Base-by-base conservation (phyloP, 2,888 invertebrate genomes). In the Scaptomyza parva region DNA sequence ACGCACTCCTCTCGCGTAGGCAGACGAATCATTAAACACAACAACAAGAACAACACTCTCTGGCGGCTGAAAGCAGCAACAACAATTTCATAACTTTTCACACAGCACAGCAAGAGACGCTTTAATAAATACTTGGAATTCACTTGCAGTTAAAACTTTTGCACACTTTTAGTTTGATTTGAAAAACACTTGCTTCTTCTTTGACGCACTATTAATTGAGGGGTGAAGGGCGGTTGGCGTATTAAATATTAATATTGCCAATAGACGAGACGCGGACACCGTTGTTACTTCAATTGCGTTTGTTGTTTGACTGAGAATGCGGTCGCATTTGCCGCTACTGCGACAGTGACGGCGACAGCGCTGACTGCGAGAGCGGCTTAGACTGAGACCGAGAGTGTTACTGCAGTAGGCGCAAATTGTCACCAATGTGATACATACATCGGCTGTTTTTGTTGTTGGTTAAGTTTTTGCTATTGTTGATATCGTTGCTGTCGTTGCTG, bases 221-320 rank as follows among this genome's bases (percentile, higher is more conserved):
- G n/a, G 17, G 12, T 8, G 14, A 6, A 7, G 8, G 37, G n/a
- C 12, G 26, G 14, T 11, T 12, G 26, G 48, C 28, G 54, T 52
- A 51, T 59, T 60, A 55, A 28, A 28, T 45, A 51, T 39, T 52
- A 40, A 40, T 66, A 39, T 47, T 39, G 30, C 28, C 51, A 61
- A 58, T 70, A 30, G 67, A 63, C 60, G 66, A 57, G 52, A 64
- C 74, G 78, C 80, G 74, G 69, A 75, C 58, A 68, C 53, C 59
- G 76, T 79, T 82, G 82, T 82, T 79, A 84, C 82, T 82, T 83
- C 85, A 78, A 63, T 85, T 85, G 80, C 80, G 84, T 71, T 81
- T 83, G 85, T 77, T 80, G 82, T 81, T 84, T 82, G 84, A 82
- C 84, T 82, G 82, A 82, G 82, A 82, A 82, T 80, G 71, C 72